Percentiles rank a stretch among this genome's conserved stretches.
phyloP scores from a whole-genome alignment of 2,113 vertebrate species.

The Crocuta crocuta region DNA sequence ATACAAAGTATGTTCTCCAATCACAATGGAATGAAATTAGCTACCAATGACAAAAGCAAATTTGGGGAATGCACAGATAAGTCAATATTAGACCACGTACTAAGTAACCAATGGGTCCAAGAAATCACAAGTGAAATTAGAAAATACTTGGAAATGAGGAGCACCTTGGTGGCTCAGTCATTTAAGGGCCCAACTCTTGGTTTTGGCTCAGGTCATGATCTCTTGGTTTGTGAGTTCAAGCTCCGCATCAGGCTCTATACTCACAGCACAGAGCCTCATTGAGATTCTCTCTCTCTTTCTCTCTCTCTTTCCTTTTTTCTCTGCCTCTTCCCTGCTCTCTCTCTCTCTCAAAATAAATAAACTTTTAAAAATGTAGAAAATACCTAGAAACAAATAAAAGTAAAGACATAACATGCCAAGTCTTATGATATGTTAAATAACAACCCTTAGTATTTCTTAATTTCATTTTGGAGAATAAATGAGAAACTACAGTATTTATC shows the following conservation, averaged over 20 bases:
- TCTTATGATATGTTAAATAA: background rate
- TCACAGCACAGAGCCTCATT: too few relatives aligned
- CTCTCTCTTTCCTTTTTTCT: too few relatives aligned
- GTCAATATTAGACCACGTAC: background rate
- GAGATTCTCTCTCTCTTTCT: too few relatives aligned
- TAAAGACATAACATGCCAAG: background rate
- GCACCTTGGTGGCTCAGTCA: too few relatives aligned
- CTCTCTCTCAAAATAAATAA: too few relatives aligned
- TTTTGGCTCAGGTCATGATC: too few relatives aligned
- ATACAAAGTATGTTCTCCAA: background rate
- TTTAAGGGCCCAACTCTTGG: too few relatives aligned
- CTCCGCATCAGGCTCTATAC: too few relatives aligned
- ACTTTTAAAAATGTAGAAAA: background rate
- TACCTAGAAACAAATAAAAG: background rate
- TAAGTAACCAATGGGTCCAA: background rate
- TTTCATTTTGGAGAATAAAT: conserved; percentile 24
- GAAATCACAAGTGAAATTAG: background rate
- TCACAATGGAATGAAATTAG: background rate
- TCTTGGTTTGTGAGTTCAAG: too few relatives aligned
- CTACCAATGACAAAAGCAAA: background rate
- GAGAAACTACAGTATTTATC: background rate
- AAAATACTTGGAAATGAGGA: background rate
- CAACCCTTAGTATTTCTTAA: background rate
- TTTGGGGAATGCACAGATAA: background rate
- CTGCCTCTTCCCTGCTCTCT: too few relatives aligned